A percentile compares a stretch with the other conserved stretches of the same genome.
Conservation (phyloP, 2,888 invertebrate species). For the Notodonta ziczac region DNA sequence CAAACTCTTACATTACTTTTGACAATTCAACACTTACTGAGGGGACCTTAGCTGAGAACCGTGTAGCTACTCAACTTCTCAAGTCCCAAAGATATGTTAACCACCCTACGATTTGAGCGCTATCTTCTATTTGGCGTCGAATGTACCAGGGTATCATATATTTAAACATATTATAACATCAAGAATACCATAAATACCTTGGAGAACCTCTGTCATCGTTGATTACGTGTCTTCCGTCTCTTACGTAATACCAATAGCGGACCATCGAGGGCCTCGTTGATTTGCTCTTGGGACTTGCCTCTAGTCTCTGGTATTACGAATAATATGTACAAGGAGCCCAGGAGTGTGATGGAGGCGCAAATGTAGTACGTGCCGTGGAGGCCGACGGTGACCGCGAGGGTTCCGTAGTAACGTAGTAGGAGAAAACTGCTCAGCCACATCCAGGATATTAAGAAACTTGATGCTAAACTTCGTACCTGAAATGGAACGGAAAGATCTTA, state of each 20-base stretch:
- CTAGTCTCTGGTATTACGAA: slow-evolving; percentile 70
- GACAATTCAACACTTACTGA: too few relatives aligned
- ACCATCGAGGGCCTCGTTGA: slow-evolving; percentile 63
- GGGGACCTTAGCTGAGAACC: background rate
- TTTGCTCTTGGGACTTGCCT: slow-evolving; percentile 68
- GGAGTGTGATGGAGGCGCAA: slow-evolving; percentile 67
- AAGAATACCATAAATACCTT: slow-evolving; percentile 42
- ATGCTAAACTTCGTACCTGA: slow-evolving; percentile 75
- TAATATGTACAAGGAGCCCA: slow-evolving; percentile 65
- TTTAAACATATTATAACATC: slow-evolving; percentile 23
- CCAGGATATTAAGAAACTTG: slow-evolving; percentile 76
- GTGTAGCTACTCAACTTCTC: background rate
- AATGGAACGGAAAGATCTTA: slow-evolving; percentile 7
- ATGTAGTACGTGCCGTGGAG: slow-evolving; percentile 76
- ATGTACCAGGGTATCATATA: slow-evolving; percentile 24
- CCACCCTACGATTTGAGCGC: slow-evolving; percentile 25
- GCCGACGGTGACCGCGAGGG: slow-evolving; percentile 64
- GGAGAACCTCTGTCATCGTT: slow-evolving; percentile 62
- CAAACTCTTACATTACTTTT: too few relatives aligned
- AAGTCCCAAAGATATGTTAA: background rate
- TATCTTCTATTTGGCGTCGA: slow-evolving; percentile 25
- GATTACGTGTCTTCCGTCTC: slow-evolving; percentile 47
- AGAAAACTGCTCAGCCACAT: slow-evolving; percentile 78
- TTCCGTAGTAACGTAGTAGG: slow-evolving; percentile 73
- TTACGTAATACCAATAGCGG: slow-evolving; percentile 51